Percentiles rank a stretch among this genome's conserved stretches.
phyloP scores from a whole-genome alignment of 2,113 vertebrate species.

The Nibea albiflora region DNA sequence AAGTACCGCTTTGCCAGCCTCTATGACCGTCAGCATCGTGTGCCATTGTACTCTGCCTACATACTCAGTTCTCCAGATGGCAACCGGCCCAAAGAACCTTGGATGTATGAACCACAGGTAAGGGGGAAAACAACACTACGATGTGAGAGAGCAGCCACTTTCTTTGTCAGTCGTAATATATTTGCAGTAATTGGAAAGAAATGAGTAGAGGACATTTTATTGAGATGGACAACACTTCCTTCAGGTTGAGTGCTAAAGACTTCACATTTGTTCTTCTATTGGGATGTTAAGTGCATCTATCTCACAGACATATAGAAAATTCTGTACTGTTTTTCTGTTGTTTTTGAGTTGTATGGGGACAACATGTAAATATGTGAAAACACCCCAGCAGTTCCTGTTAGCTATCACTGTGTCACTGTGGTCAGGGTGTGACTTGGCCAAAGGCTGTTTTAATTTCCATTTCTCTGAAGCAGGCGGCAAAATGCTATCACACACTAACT shows the following conservation, averaged over 20 bases:
- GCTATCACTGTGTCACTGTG: background rate
- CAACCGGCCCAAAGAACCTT: constrained; percentile 36
- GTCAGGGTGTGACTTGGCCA: background rate
- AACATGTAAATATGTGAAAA: too few species aligned
- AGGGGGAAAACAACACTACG: background rate
- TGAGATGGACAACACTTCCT: background rate
- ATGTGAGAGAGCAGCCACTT: background rate
- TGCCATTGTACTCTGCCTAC: constrained; percentile 72
- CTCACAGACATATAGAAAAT: too few species aligned
- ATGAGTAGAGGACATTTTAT: too few species aligned
- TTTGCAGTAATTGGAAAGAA: too few species aligned
- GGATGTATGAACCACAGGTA: constrained; percentile 80
- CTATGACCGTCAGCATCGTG: constrained; percentile 53
- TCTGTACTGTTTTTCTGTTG: too few species aligned
- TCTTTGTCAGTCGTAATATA: background rate
- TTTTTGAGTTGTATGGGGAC: too few species aligned
- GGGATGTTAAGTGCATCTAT: background rate
- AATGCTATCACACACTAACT: background rate
- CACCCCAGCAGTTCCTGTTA: too few species aligned
- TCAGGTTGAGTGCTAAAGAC: background rate
- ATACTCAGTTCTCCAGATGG: constrained; percentile 51
- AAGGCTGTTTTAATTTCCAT: too few species aligned
- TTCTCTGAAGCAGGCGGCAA: background rate
- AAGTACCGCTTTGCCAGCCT: constrained; percentile 74
- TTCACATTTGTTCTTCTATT: background rate